Percentiles rank a stretch among this genome's conserved stretches.
Evolutionary conservation across 2,888 invertebrate species (phyloP).

Genomic region (Nymphalis c-album): DNA sequence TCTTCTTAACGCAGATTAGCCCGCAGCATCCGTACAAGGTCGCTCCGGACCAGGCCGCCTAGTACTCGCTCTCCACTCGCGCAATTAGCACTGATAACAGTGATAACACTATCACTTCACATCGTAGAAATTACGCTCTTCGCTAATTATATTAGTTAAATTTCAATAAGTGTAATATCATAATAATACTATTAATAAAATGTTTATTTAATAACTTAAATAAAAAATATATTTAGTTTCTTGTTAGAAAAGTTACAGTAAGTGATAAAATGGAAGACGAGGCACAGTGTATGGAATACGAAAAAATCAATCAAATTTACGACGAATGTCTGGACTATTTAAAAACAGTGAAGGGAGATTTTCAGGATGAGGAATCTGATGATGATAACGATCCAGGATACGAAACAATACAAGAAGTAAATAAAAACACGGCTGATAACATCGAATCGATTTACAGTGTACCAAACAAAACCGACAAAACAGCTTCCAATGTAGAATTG

Average conservation of each 20-base stretch:
- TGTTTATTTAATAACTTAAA: background rate
- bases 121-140: background rate
- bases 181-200: background rate
- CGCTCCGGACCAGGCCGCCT: constrained; percentile 45
- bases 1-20: constrained; percentile 40
- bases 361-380: constrained; percentile 30
- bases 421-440: constrained; percentile 25
- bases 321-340: constrained; percentile 71
- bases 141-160: background rate
- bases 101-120: constrained; percentile 40
- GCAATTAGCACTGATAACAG: constrained; percentile 56
- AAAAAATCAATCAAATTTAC: constrained; percentile 64
- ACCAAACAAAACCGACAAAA: constrained; percentile 10
- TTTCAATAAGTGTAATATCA: background rate
- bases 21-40: constrained; percentile 49
- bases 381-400: constrained; percentile 49
- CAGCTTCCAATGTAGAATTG: constrained; percentile 19
- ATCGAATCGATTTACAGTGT: constrained; percentile 9
- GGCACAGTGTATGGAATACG: constrained; percentile 49
- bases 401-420: constrained; percentile 51
- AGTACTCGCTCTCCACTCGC: constrained; percentile 44
- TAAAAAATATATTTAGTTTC: background rate
- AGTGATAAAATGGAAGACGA: constrained; percentile 42
- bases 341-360: constrained; percentile 42
- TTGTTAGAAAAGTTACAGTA: background rate